Conservation (phyloP, 2,113 vertebrate species). For the Leptobrachium ailaonicum region DNA sequence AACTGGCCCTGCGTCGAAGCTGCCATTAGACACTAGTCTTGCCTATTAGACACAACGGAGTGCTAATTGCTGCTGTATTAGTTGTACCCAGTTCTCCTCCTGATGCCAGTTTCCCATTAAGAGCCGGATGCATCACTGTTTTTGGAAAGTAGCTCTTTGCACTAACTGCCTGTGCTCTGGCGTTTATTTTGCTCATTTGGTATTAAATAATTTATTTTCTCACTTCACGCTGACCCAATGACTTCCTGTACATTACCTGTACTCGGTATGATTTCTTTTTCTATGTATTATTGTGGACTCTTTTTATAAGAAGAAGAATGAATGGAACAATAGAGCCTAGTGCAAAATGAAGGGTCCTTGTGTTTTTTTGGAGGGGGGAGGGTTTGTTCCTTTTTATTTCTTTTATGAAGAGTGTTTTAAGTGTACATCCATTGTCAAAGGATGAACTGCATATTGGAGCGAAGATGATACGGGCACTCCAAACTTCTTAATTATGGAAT, state of each 20-base stretch:
- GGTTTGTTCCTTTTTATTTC: no score
- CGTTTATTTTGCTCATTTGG: background rate
- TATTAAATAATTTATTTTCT: background rate
- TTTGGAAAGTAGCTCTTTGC: background rate
- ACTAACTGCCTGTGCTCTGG: background rate
- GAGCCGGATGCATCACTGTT: background rate
- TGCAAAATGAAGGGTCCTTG: no score
- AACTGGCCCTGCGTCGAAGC: background rate
- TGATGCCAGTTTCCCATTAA: background rate
- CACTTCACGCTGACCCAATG: background rate
- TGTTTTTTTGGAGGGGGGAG: no score
- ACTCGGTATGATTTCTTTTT: background rate
- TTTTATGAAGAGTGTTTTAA: no score
- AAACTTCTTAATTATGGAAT: no score
- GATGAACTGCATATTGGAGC: no score
- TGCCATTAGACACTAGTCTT: background rate
- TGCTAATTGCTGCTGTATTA: background rate
- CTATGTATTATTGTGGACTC: no score
- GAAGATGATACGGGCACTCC: no score
- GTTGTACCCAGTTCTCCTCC: background rate
- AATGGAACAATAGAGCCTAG: no score
- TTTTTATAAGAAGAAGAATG: no score
- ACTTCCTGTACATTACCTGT: background rate
- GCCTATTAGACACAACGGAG: background rate
- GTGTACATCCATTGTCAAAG: no score